A percentile compares a stretch with the other conserved stretches of the same genome.
Conservation (phyloP, 2,888 invertebrate species). For the Hermaeophaga mercurialis region DNA sequence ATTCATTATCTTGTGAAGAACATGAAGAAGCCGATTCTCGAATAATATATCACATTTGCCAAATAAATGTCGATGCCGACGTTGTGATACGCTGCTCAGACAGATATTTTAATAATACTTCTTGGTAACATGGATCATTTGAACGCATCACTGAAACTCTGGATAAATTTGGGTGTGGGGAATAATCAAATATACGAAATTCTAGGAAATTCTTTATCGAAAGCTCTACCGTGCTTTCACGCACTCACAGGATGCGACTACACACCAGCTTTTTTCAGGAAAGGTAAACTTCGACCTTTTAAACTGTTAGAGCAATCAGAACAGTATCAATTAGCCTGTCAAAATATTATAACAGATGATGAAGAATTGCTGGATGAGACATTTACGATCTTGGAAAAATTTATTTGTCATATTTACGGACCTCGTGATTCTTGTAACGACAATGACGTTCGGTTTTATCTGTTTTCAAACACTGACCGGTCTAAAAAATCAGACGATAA, state of each 20-base stretch:
- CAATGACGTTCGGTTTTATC: too few species aligned
- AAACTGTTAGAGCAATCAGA: background rate
- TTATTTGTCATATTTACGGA: too few species aligned
- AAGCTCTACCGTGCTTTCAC: background rate
- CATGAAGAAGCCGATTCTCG: background rate
- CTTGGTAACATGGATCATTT: background rate
- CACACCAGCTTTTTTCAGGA: background rate
- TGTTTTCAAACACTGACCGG: too few species aligned
- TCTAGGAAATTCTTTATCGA: background rate
- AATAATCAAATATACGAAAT: too few species aligned
- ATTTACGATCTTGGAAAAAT: too few species aligned
- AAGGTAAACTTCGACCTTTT: background rate
- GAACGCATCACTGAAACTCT: background rate
- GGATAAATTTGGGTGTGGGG: background rate
- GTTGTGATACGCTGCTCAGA: background rate
- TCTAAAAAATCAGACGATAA: too few species aligned
- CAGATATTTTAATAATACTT: background rate
- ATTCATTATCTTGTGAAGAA: background rate
- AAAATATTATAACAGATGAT: background rate
- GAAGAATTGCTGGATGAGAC: background rate
- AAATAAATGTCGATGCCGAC: background rate
- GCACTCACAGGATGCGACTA: background rate
- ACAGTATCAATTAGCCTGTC: background rate
- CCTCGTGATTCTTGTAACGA: too few species aligned
- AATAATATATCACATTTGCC: background rate